phyloP scores from a whole-genome alignment of 2,113 vertebrate species.

The Podocnemis expansa region DNA sequence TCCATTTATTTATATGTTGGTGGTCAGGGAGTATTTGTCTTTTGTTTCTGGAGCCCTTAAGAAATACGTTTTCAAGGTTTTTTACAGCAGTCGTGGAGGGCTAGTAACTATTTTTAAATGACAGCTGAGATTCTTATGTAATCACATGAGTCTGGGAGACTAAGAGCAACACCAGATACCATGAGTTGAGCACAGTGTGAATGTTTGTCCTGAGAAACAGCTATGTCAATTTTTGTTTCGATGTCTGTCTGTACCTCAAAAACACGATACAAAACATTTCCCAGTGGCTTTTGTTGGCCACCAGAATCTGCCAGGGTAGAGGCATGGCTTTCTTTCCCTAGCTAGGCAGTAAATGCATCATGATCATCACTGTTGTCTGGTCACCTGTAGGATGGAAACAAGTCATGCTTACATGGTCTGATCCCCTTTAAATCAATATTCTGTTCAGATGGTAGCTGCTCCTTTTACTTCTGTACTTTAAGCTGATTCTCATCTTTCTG shows the following conservation, averaged over 20 bases:
- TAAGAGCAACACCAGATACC: too few relatives aligned
- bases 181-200: not conserved
- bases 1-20: not conserved
- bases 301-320: not conserved
- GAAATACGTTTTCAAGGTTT: not conserved
- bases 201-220: not conserved
- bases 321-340: not conserved
- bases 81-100: not conserved
- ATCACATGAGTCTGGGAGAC: not conserved
- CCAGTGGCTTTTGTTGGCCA: not conserved
- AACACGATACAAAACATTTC: not conserved
- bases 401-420: not conserved
- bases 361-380: accelerated
- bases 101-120: not conserved
- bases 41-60: not conserved
- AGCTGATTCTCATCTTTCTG: conserved; percentile 12
- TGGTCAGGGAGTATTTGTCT: not conserved
- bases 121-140: not conserved
- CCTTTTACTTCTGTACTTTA: not conserved
- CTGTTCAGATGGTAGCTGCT: not conserved
- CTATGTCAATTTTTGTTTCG: not conserved
- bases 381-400: accelerated
- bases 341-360: accelerated
- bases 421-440: not conserved
- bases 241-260: not conserved